Evolutionary conservation across 2,113 vertebrate genomes (phyloP).

Genomic region (Climacteris rufus): DNA sequence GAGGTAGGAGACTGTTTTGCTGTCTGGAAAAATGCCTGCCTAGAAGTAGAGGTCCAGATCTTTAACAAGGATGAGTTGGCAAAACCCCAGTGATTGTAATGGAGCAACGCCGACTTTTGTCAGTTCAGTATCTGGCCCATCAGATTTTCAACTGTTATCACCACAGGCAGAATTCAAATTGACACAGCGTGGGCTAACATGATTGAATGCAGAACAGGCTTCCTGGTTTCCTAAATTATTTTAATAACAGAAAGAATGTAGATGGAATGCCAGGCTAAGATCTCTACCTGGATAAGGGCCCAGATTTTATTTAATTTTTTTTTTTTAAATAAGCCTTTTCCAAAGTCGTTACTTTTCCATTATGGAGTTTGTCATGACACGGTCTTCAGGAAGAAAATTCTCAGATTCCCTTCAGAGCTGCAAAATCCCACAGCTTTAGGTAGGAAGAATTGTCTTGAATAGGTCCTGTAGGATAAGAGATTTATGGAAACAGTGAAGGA

Average conservation of each 20-base stretch:
- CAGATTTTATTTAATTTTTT: constrained; percentile 52
- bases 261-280: constrained; percentile 71
- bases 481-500: not conserved
- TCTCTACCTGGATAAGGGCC: constrained; percentile 68
- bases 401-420: not conserved
- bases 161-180: constrained; percentile 69
- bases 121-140: constrained; percentile 48
- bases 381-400: not conserved
- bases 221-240: constrained; percentile 67
- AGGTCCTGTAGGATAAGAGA: not conserved
- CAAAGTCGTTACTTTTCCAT: constrained; percentile 44
- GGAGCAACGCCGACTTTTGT: constrained; percentile 31
- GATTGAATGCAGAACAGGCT: constrained; percentile 62
- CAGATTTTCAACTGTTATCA: constrained; percentile 64
- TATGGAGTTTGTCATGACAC: not conserved
- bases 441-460: not conserved
- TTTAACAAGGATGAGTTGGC: constrained; percentile 44
- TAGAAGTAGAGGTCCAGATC: constrained; percentile 41
- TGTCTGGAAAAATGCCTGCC: constrained; percentile 54
- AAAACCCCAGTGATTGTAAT: constrained; percentile 37
- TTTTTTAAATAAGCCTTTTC: constrained; percentile 15
- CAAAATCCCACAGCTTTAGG: not conserved
- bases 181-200: constrained; percentile 60
- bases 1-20: constrained; percentile 47
- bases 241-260: constrained; percentile 76